Evolutionary conservation across 2,888 invertebrate genomes (phyloP).

Genomic region (Zele albiditarsus): DNA sequence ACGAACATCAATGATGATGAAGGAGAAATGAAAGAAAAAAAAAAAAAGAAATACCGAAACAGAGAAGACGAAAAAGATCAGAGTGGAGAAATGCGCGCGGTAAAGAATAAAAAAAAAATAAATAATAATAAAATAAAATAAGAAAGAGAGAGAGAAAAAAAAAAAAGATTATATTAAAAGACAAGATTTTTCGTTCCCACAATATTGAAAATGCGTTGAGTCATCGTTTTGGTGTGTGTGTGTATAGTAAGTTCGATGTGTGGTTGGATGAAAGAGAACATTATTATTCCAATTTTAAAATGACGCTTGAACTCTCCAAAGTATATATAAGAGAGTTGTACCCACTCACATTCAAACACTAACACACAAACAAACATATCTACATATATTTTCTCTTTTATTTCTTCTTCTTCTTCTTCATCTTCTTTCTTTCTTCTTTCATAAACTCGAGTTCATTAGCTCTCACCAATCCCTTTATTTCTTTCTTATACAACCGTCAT

Average conservation of each 20-base stretch:
- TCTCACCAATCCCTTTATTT: slow-evolving; percentile 35
- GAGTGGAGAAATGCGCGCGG: slow-evolving; percentile 8
- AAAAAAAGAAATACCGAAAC: slow-evolving; percentile 17
- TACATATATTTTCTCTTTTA: slow-evolving; percentile 42
- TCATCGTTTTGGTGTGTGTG: slow-evolving; percentile 67
- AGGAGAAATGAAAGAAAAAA: slow-evolving; percentile 38
- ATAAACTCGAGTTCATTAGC: slow-evolving; percentile 42
- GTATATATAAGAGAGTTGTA: slow-evolving; percentile 51
- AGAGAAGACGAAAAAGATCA: slow-evolving; percentile 44
- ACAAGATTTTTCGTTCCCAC: slow-evolving; percentile 66
- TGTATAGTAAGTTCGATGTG: slow-evolving; percentile 49
- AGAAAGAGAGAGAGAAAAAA: not conserved
- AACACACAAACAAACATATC: slow-evolving; percentile 35
- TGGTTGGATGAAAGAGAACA: slow-evolving; percentile 66
- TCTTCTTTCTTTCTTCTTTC: slow-evolving; percentile 36
- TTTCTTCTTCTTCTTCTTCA: slow-evolving; percentile 27
- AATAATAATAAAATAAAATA: slow-evolving; percentile 8
- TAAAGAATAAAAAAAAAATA: slow-evolving; percentile 31
- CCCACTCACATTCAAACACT: too few relatives aligned
- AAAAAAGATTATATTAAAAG: slow-evolving; percentile 14
- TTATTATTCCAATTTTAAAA: slow-evolving; percentile 72
- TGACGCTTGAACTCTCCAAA: slow-evolving; percentile 55
- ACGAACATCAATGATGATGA: slow-evolving; percentile 47
- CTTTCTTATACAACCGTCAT: slow-evolving; percentile 27
- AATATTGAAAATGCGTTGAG: slow-evolving; percentile 71